Evolutionary conservation across 2,797 vertebrate species (phyloP), one percentile per base, ranked within the genome.

Genomic region (Gila robusta): DNA sequence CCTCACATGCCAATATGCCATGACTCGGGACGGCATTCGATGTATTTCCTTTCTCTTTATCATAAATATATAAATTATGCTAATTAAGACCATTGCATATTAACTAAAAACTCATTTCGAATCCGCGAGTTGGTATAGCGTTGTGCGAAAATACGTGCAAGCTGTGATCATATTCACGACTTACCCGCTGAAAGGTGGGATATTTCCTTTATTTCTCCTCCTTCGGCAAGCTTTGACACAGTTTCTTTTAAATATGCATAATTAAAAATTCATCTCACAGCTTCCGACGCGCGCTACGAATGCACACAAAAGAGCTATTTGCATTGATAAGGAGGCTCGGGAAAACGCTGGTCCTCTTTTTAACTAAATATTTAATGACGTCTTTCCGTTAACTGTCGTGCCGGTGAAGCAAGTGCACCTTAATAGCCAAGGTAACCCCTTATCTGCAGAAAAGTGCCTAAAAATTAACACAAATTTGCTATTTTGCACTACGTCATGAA

Each of bases 11-110:
- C 91, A 91, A 79, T 87, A 85, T 91, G 86, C 90, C 90, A 90
- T 78, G 93, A 92, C 90, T 86, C 87, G 89, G 93, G 90, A 91
- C 90, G 76, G 86, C 90, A 91, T 93, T 94, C 94, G 93, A 95
- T 94, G 93, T 91, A 93, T 95, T 94, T 94, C 92, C 92, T 90
- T 90, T 95, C 96, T 97, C 96, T 96, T 98, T 98, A 98, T 98
- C 97, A 98, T 98, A 98, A 98, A 98, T 98, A 98, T 98, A 98
- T 98, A 98, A 98, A 98, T 98, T 98, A 98, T 98, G 98, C 97
- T 98, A 98, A 98, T 98, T 97, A 97, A 94, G 95, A 95, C 85
- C 96, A 98, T 98, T 98, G 97, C 97, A 98, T 98, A 98, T 98
- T 98, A 97, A 97, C 97, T 95, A 92, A 93, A 95, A 96, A 96